Evolutionary conservation across 2,113 vertebrate species (phyloP), one percentile per base, ranked within the genome.

Genomic region (Turdus rufiventris): DNA sequence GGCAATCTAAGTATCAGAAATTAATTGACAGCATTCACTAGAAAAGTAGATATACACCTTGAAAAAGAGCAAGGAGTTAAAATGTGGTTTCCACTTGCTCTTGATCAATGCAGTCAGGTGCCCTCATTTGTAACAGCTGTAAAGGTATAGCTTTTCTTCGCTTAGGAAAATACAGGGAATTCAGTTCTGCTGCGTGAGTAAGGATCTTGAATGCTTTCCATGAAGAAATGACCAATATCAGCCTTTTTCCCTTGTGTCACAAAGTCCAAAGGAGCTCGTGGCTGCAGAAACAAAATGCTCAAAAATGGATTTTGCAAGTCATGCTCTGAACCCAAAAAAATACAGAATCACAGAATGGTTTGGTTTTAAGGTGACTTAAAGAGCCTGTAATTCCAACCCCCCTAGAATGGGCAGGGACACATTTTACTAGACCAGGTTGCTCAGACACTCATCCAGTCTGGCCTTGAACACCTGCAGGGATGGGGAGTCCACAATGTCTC

Each of bases 351-450:
- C 10, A 40, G 14, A 60, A 21, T 25, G 9, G 17, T 60, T 60
- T 38, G 8, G 14, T 19, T 81, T 74, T 7, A 38, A 60, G 14
- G 3, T 5, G 10, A 18, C 5, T 45, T 60, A 45, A 60, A 89
- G 28, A 14, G 21, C 38, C 25, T n/a, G 2, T 6, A 42, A 5
- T 14, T 53, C 45, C 53, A 45, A 12, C 3, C 0, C 2, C 9
- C 8, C 12, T 66, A 23, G 14, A 33, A 14, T 17, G 8, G 33
- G 5, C 36, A 66, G 15, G 16, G 33, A 51, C 33, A 24, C 5
- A 10, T 67, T 45, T 23, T 12, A 25, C 17, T 12, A 17, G 24
- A 45, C 9, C 19, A 38, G 16, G 4, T 5, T 66, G 15, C 45
- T 81, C 38, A 20, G n/a, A 81, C 6, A 29, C 18, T 24, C 23